Evolutionary conservation across 53 echinoderm and acorn worm species (phyloP).

Genomic region (Apostichopus leukothele): DNA sequence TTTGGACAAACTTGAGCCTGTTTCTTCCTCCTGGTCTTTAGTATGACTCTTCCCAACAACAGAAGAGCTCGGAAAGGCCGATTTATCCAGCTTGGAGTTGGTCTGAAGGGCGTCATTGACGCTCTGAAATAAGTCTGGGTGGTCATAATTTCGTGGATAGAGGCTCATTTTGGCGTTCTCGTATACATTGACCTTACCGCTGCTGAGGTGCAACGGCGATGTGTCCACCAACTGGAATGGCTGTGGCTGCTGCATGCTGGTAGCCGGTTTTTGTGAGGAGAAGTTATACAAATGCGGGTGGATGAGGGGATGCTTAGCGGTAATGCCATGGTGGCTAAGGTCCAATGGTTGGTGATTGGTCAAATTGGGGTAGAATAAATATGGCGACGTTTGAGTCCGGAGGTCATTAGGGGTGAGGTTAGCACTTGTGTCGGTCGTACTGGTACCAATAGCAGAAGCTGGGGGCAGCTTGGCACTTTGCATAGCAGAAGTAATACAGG

Average conservation of each 20-base stretch:
- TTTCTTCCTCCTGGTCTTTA: slow-evolving; percentile 55
- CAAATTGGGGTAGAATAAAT: slow-evolving; percentile 94
- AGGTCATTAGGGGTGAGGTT: slow-evolving; percentile 62
- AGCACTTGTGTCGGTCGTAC: slow-evolving; percentile 46
- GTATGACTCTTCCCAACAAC: slow-evolving; percentile 50
- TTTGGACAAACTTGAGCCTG: background rate
- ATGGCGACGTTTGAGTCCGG: slow-evolving; percentile 65
- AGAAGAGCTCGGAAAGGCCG: slow-evolving; percentile 36
- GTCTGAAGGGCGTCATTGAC: slow-evolving; percentile 85
- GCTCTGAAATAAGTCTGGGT: slow-evolving; percentile 91
- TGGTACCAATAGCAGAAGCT: slow-evolving; percentile 43
- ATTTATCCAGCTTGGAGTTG: slow-evolving; percentile 67
- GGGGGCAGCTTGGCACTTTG: slow-evolving; percentile 59
- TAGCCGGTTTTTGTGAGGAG: slow-evolving; percentile 61
- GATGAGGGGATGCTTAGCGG: slow-evolving; percentile 95
- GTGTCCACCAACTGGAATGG: slow-evolving; percentile 46
- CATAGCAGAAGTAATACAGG: slow-evolving; percentile 67
- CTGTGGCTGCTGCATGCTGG: slow-evolving; percentile 44
- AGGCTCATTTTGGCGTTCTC: slow-evolving; percentile 97
- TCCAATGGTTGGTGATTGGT: slow-evolving; percentile 91
- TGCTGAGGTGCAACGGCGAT: slow-evolving; percentile 45
- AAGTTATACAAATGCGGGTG: slow-evolving; percentile 98
- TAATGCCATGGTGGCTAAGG: slow-evolving; percentile 95
- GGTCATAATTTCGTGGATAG: slow-evolving; percentile 73
- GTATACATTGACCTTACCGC: slow-evolving; percentile 88